Percentiles rank a stretch among this genome's conserved stretches.
Evolutionary conservation across 2,888 invertebrate species (phyloP).

Genomic region (Loripinus fragilis): DNA sequence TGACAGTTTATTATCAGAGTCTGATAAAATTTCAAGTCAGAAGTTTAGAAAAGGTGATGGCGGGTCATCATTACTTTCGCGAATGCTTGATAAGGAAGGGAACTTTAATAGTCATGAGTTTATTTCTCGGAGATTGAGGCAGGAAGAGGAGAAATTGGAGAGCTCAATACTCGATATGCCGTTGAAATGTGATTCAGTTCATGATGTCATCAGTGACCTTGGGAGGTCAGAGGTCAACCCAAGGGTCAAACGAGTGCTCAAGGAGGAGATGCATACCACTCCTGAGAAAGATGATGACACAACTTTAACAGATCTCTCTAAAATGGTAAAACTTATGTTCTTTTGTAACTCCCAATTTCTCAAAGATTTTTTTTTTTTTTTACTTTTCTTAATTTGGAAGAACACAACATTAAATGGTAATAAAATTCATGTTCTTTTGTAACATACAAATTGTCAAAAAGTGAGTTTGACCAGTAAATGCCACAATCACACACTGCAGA

Average conservation of each 20-base stretch:
- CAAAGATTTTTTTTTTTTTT: too few species aligned
- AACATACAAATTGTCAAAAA: too few species aligned
- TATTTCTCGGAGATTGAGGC: slow-evolving; percentile 44
- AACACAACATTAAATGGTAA: too few species aligned
- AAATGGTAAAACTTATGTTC: neutral
- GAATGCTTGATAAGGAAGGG: slow-evolving; percentile 50
- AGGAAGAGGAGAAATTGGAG: slow-evolving; percentile 35
- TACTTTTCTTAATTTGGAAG: too few species aligned
- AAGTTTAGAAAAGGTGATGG: slow-evolving; percentile 13
- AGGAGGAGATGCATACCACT: slow-evolving; percentile 48
- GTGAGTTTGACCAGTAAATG: too few species aligned
- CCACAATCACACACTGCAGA: too few species aligned
- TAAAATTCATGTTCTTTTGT: too few species aligned
- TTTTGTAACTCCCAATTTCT: too few species aligned
- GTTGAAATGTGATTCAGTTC: neutral
- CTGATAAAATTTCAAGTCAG: neutral
- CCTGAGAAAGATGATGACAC: slow-evolving; percentile 55
- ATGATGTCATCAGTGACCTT: neutral
- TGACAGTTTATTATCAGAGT: neutral
- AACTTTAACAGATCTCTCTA: neutral
- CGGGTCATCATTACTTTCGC: slow-evolving; percentile 45
- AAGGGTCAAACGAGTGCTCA: slow-evolving; percentile 4
- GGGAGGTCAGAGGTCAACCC: neutral
- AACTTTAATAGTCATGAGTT: slow-evolving; percentile 54
- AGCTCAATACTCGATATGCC: neutral